Evolutionary conservation across 2,888 invertebrate species (phyloP).

Genomic region (Seira musarum): DNA sequence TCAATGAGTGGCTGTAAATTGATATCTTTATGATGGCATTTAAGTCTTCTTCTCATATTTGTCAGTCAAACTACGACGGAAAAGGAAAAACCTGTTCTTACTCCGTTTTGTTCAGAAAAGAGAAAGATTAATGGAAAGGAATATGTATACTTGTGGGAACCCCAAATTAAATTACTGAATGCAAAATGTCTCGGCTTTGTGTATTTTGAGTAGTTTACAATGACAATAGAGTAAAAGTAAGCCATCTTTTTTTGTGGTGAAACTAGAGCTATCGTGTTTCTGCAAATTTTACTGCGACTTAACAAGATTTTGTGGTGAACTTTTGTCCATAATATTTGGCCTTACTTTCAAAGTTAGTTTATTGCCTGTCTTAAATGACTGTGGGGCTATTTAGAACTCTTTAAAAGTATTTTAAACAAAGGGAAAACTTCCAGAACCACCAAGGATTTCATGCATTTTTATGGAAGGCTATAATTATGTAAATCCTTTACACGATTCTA

Average conservation of each 20-base stretch:
- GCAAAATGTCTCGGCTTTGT: neutral
- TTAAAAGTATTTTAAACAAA: too few species aligned
- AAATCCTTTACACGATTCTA: neutral
- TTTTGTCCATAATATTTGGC: neutral
- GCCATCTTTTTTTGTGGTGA: constrained; percentile 4
- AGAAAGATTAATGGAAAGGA: constrained; percentile 21
- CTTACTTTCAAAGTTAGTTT: too few species aligned
- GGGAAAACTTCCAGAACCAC: too few species aligned
- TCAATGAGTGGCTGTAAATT: neutral
- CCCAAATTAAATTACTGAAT: neutral
- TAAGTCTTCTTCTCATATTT: too few species aligned
- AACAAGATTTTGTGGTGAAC: neutral
- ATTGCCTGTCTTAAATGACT: too few species aligned
- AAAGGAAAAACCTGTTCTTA: constrained; percentile 15
- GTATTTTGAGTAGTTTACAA: neutral
- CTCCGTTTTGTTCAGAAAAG: constrained; percentile 20
- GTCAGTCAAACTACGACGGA: too few species aligned
- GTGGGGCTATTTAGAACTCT: too few species aligned
- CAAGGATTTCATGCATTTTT: neutral
- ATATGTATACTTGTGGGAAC: neutral
- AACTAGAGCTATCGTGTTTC: neutral
- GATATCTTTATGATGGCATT: too few species aligned
- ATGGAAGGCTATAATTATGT: neutral
- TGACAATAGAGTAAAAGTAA: constrained; percentile 12
- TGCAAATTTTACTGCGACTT: neutral